Conservation (phyloP, 2,113 vertebrate genomes). For the Epinephelus fuscoguttatus region DNA sequence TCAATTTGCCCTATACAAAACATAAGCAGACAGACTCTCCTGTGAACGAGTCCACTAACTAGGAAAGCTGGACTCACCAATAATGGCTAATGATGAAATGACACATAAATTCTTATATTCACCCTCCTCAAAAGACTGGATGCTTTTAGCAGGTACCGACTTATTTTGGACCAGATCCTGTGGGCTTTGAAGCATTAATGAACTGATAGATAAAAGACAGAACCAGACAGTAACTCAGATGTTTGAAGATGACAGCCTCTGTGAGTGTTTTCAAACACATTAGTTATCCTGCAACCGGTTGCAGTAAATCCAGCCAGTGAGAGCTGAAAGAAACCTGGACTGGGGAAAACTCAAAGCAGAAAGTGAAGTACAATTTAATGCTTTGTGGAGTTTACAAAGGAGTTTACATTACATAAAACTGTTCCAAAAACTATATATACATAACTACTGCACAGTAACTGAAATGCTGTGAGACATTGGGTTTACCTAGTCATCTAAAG, state of each 20-base stretch:
- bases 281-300: background rate
- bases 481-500: background rate
- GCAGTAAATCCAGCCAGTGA: background rate
- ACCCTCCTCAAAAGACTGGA: background rate
- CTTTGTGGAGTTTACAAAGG: background rate
- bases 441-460: background rate
- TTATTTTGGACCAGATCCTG: conserved; percentile 3
- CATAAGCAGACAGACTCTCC: too few relatives aligned
- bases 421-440: background rate
- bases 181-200: conserved; percentile 22
- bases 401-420: background rate
- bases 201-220: background rate
- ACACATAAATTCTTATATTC: background rate
- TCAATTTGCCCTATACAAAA: background rate
- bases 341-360: background rate
- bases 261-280: background rate
- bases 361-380: background rate
- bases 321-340: background rate
- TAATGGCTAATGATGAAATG: background rate
- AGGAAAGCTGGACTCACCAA: background rate
- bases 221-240: background rate
- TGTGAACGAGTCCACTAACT: background rate
- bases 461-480: background rate
- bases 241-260: background rate
- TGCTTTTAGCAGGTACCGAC: background rate